Base-by-base conservation (phyloP, 2,797 vertebrate genomes). In the Danio kyathit region DNA sequence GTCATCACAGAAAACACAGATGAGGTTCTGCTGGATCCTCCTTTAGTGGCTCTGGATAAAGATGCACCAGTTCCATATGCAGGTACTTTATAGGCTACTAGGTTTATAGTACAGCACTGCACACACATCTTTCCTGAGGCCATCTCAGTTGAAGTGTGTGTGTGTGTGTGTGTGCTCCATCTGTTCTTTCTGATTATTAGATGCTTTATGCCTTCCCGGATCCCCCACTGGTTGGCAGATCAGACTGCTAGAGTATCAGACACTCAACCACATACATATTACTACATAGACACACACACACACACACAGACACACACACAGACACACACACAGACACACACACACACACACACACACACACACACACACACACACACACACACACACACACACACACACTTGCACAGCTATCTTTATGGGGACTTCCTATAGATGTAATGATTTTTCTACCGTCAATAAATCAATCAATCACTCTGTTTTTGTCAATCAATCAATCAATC, bases 1-100 rank as follows among this genome's bases (percentile, higher is more conserved):
- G 95, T 99, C 88, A 95, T 99, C 89, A 97, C 96, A 0, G 98
- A 99, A 91, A 99, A 99, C 91, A 96, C 96, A 12, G 96, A 97
- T 88, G 97, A 95, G 0, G 97, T 99, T 77, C 95, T 99, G 89
- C 91, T 99, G 92, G 97, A 99, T 86, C 98, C 97, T 73, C 98
- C 98, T 0, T 93, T 99, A 54, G 96, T 99, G 5, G 98, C 98
- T 65, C 89, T 99, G 84, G 98, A 99, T 91, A 99, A 99, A 88
- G 98, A 99, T 13, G 96, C 97, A 0, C 97, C 97, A 0, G 92
- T 98, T 74, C 96, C 96, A 16, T 99, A 94, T 85, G 98, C 98
- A 95, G 98, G 98, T 99, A 82, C 46, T 54, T 57, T 73, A 73
- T 73, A 46, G 19, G 48, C 43, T 21, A 49, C 67, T 46, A 43